Evolutionary conservation across 2,113 vertebrate genomes (phyloP), one percentile per base, ranked within the genome.

Genomic region (Melozone crissalis): DNA sequence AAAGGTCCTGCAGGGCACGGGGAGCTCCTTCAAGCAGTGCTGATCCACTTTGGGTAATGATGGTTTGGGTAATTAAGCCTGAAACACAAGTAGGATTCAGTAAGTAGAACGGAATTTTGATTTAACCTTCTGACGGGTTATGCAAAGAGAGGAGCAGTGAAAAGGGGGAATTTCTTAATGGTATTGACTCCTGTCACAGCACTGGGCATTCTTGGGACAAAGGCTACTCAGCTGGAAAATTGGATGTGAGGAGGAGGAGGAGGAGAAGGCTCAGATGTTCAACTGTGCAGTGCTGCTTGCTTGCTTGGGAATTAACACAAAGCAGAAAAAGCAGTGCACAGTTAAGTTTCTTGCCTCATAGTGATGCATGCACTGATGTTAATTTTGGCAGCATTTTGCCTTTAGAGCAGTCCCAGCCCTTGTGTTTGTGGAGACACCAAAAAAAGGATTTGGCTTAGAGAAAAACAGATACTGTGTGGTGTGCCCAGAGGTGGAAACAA

Each of bases 221-320:
- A 89, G 39, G 65, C 83, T 91, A 51, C 61, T 96, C 93, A 91
- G 5, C 35, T 97, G 96, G 95, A 97, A 97, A 97, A 97, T 96
- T 96, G 94, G 87, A 93, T 96, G 39, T 28, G 87, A 84, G 80
- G 63, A 80, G 46, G 63, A 80, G 61, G 44, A 39, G 39, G 39
- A 39, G 39, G 12, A 84, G 49, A 71, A 57, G 33, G 20, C 55
- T 93, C 55, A 4, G 52, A 35, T 90, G 86, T 52, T 76, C 21
- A 7, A 37, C 61, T 59, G 59, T 1, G 7, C 65, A 41, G 41
- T 77, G 1, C 27, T 35, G 43, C 44, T 43, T 37, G 43, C 44
- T 43, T 37, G 43, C 47, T 43, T 37, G 55, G 35, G 37, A 84
- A 44, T 83, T 83, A 27, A 55, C 9, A 20, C 8, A 21, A 37